Evolutionary conservation across 2,797 vertebrate species (phyloP).

Genomic region (Streptopelia turtur): DNA sequence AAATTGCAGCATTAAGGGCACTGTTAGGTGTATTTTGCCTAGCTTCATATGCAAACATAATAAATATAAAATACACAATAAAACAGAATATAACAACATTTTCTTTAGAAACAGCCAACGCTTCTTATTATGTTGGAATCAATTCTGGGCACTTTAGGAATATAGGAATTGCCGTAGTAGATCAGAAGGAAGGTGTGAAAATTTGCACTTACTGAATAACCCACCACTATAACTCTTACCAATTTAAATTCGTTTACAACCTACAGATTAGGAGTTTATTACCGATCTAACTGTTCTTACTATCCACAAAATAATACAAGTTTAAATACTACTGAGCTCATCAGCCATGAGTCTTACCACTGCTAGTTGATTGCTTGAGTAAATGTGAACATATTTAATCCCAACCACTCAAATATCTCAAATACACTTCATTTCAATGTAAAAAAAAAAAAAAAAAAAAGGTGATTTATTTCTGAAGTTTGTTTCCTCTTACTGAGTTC

Average conservation of each 20-base stretch:
- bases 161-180: not conserved
- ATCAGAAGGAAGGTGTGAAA: not conserved
- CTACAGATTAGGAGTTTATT: not conserved
- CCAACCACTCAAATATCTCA: not conserved
- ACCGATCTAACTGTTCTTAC: not conserved
- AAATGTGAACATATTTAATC: not conserved
- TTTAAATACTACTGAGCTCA: not conserved
- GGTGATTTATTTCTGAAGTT: not conserved
- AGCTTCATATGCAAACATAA: not conserved
- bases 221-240: not conserved
- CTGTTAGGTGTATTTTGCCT: not conserved
- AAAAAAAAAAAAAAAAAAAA: not conserved
- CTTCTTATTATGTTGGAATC: not conserved
- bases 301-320: not conserved
- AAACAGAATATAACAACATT: not conserved
- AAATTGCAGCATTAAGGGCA: not conserved
- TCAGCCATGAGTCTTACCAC: not conserved
- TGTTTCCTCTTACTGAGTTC: not conserved
- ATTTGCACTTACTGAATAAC: not conserved
- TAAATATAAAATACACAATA: not conserved
- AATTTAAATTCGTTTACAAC: not conserved
- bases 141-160: not conserved
- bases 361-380: not conserved
- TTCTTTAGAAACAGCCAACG: not conserved
- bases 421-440: not conserved